Conservation (phyloP, 2,113 vertebrate species). For the Trichomycterus rosablanca region DNA sequence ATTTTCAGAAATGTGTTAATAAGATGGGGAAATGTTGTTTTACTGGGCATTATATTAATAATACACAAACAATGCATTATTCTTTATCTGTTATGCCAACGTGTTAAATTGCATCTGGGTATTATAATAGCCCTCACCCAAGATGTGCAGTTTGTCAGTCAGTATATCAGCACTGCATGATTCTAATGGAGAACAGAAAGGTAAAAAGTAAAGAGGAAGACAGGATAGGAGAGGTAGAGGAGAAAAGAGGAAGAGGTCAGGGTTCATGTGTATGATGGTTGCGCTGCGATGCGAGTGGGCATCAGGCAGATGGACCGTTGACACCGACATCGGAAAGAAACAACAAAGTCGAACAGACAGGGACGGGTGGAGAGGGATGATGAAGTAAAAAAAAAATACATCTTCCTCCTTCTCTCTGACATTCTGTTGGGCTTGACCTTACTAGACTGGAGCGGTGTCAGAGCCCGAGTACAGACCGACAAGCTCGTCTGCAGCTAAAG, state of each 20-base stretch:
- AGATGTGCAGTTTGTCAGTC: too few species aligned
- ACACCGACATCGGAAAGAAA: constrained; percentile 60
- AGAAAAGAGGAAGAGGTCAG: constrained; percentile 4
- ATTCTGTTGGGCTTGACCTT: constrained; percentile 71
- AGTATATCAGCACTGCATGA: too few species aligned
- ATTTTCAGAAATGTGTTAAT: too few species aligned
- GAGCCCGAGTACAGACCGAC: constrained; percentile 53
- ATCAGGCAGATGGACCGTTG: constrained; percentile 59
- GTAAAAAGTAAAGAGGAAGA: constrained; percentile 5
- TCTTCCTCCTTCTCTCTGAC: constrained; percentile 66
- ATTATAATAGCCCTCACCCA: too few species aligned
- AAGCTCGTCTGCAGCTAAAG: constrained; percentile 31
- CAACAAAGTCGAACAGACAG: constrained; percentile 62
- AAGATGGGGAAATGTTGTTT: too few species aligned
- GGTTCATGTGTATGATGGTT: constrained; percentile 45
- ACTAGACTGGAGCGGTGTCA: constrained; percentile 65
- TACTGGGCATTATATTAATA: too few species aligned
- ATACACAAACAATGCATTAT: too few species aligned
- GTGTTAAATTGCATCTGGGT: too few species aligned
- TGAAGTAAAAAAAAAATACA: constrained; percentile 56
- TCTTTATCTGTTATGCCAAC: too few species aligned
- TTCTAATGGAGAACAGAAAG: neutral
- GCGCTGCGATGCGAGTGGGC: constrained; percentile 47
- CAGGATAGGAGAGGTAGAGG: neutral
- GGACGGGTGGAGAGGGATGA: constrained; percentile 44